Percentiles rank a stretch among this genome's conserved stretches.
Conservation (phyloP, 2,797 vertebrate species). For the Cuniculus paca region DNA sequence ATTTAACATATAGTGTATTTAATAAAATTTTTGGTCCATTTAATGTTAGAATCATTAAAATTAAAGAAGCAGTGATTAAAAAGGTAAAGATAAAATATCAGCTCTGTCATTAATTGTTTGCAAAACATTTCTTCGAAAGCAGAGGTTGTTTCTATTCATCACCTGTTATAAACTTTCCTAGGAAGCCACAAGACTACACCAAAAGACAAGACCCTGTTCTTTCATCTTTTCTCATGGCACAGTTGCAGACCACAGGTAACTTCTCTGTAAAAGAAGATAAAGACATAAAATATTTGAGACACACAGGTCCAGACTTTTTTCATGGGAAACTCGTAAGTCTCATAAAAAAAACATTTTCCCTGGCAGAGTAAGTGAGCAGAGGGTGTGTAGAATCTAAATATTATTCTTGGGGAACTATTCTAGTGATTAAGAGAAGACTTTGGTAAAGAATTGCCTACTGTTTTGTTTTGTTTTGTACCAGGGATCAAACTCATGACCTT, state of each 20-base stretch:
- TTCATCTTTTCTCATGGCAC: too few relatives aligned
- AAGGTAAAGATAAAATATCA: neutral
- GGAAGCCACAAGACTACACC: neutral
- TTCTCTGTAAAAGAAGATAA: neutral
- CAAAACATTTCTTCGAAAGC: neutral
- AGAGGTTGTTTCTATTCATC: neutral
- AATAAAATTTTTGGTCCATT: neutral
- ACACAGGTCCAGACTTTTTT: neutral
- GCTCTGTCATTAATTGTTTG: neutral
- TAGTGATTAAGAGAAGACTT: neutral
- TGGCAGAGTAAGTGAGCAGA: neutral
- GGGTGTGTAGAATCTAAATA: neutral
- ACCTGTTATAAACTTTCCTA: neutral
- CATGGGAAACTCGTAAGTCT: neutral
- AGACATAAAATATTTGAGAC: neutral
- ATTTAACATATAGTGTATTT: neutral
- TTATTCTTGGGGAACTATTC: neutral
- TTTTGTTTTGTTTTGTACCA: too few relatives aligned
- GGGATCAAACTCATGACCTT: too few relatives aligned
- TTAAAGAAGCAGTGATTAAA: neutral
- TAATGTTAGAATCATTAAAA: neutral
- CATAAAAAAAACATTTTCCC: neutral
- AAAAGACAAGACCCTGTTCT: neutral
- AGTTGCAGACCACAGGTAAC: accelerated
- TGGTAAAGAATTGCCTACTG: neutral